Conservation (phyloP, 2,797 vertebrate species). For the Simalia tracyae region DNA sequence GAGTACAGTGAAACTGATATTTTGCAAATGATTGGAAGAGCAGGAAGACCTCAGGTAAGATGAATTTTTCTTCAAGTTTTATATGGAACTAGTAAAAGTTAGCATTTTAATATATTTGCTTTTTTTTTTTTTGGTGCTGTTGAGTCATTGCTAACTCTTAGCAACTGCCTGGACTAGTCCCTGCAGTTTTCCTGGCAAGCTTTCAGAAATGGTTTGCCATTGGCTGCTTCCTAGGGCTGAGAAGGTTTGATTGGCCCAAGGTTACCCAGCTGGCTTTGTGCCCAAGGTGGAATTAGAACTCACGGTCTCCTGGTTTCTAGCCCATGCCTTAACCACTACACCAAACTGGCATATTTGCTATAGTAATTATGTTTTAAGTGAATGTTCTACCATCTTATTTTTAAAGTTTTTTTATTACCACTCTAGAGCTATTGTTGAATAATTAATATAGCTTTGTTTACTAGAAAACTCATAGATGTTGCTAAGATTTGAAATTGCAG, state of each 20-base stretch:
- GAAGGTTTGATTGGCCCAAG: not conserved
- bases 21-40: conserved; percentile 97
- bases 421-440: conserved; percentile 12
- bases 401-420: conserved; percentile 18
- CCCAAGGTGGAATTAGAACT: not conserved
- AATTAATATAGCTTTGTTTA: conserved; percentile 17
- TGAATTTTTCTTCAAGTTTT: not conserved
- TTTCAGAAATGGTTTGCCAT: not conserved
- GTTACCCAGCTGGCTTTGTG: not conserved
- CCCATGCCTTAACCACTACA: not conserved
- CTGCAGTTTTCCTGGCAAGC: not conserved
- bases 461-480: not conserved
- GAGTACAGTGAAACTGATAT: conserved; percentile 96
- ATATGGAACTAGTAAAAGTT: conserved; percentile 14
- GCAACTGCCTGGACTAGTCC: not conserved
- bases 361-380: not conserved
- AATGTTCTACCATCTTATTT: conserved; percentile 20
- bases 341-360: not conserved
- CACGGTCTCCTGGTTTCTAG: not conserved
- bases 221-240: not conserved
- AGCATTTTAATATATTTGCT: not conserved
- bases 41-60: conserved; percentile 92
- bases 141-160: not conserved
- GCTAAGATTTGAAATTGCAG: not conserved
- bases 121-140: not conserved